These are phyloP conservation scores for Proteles cristata DNA, from an alignment of 2,113 vertebrate species.

Conservation along the genomic window DNA sequence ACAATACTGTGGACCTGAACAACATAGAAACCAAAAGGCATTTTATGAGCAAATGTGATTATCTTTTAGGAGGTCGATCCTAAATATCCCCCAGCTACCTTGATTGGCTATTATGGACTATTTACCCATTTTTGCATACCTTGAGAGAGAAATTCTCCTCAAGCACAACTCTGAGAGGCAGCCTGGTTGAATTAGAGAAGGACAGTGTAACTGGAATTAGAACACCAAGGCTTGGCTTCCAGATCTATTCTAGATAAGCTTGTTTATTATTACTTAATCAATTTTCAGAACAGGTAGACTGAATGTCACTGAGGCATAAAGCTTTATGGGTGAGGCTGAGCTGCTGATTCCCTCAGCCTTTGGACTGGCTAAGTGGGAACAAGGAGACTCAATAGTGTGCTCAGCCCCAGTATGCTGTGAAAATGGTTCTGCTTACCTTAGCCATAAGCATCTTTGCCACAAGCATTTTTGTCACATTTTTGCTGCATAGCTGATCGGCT, in stretches of 20 bases:
- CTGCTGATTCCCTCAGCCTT: neutral
- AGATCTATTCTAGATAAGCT: neutral
- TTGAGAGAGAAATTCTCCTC: slow-evolving; percentile 23
- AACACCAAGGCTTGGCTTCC: slow-evolving; percentile 9
- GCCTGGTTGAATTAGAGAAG: neutral
- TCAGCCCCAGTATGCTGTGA: neutral
- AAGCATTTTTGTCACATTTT: neutral
- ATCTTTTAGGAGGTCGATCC: neutral
- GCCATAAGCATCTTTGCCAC: neutral
- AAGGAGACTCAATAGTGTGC: neutral
- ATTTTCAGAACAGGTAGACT: neutral
- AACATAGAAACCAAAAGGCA: neutral
- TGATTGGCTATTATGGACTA: neutral
- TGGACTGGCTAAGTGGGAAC: neutral
- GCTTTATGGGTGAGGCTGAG: neutral
- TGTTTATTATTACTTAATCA: neutral
- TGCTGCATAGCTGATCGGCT: neutral
- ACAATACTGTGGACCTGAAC: neutral
- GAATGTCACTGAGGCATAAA: neutral
- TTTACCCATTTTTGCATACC: slow-evolving; percentile 15
- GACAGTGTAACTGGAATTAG: neutral
- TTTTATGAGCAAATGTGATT: neutral
- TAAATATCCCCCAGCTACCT: neutral
- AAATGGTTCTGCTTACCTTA: neutral
- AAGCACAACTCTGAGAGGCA: neutral